Conservation (phyloP, 2,797 vertebrate genomes). For the Vireo griseus region DNA sequence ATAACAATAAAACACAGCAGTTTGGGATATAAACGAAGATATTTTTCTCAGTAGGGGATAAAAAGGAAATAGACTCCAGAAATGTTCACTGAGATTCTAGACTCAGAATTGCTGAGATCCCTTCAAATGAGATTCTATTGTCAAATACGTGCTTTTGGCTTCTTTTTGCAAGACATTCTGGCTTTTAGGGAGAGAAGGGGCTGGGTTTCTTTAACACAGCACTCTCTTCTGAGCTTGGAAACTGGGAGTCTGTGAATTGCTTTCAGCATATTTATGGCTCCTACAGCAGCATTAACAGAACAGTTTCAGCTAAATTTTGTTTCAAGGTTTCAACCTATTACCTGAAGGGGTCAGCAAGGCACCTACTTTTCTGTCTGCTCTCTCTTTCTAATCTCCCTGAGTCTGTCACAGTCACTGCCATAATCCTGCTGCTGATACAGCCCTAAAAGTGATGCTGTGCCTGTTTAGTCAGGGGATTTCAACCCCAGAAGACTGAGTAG, state of each 20-base stretch:
- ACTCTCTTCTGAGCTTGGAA: not conserved
- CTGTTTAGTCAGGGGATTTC: not conserved
- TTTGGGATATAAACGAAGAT: not conserved
- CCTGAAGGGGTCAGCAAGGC: constrained; percentile 54
- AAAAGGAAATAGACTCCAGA: not conserved
- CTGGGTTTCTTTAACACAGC: not conserved
- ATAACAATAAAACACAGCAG: not conserved
- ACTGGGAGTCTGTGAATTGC: not conserved
- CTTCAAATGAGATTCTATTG: not conserved
- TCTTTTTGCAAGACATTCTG: not conserved
- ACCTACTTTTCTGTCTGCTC: not conserved
- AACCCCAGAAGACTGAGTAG: not conserved
- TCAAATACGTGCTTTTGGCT: not conserved
- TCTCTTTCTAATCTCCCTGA: not conserved
- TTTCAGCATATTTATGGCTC: not conserved
- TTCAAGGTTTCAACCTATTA: not conserved
- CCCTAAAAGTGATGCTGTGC: not conserved
- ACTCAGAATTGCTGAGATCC: not conserved
- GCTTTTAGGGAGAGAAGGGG: not conserved
- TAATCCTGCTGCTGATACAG: not conserved
- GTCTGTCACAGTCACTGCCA: not conserved
- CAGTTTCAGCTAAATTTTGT: not conserved
- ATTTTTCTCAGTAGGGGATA: not conserved
- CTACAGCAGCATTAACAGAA: not conserved
- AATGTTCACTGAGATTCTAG: not conserved